Percentiles rank a stretch among this genome's conserved stretches.
Evolutionary conservation across 2,888 invertebrate species (phyloP).

Genomic region (Nudaria mundana): DNA sequence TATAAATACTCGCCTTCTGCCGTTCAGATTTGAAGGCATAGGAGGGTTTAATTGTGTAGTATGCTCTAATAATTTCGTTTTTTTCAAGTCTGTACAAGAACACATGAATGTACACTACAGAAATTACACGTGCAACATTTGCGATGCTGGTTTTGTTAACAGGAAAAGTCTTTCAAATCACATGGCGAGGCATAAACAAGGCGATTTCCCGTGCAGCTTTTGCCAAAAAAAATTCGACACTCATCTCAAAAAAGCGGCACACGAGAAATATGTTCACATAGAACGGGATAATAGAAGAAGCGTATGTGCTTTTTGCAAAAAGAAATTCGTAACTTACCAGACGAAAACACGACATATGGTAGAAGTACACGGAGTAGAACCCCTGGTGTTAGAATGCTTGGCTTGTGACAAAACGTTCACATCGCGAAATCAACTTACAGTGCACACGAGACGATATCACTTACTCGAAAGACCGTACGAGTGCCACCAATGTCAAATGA

Average conservation of each 20-base stretch:
- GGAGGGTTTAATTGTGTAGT: conserved; percentile 14
- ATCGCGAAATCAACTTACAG: conserved; percentile 8
- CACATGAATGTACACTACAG: conserved; percentile 28
- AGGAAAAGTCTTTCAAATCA: conserved; percentile 14
- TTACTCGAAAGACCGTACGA: conserved; percentile 20
- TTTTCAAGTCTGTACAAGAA: conserved; percentile 24
- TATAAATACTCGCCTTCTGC: conserved; percentile 27
- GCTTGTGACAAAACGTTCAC: conserved; percentile 29
- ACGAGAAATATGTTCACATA: conserved; percentile 25
- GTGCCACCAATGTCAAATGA: conserved; percentile 22
- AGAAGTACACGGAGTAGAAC: conserved; percentile 17
- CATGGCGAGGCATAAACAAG: conserved; percentile 17
- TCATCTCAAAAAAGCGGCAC: conserved; percentile 12
- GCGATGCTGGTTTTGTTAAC: conserved; percentile 61
- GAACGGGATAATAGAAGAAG: conserved; percentile 12
- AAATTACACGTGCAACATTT: conserved; percentile 20
- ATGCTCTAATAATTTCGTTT: conserved; percentile 13
- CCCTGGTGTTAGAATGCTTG: conserved; percentile 12
- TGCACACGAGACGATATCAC: conserved; percentile 22
- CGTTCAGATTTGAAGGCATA: conserved; percentile 25
- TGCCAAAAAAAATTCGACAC: conserved; percentile 27
- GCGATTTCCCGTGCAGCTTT: conserved; percentile 18
- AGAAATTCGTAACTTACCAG: conserved; percentile 20
- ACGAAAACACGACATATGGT: conserved; percentile 22
- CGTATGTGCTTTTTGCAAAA: conserved; percentile 20